Base-by-base conservation (phyloP, 2,888 invertebrate genomes). In the Nomada fabriciana region DNA sequence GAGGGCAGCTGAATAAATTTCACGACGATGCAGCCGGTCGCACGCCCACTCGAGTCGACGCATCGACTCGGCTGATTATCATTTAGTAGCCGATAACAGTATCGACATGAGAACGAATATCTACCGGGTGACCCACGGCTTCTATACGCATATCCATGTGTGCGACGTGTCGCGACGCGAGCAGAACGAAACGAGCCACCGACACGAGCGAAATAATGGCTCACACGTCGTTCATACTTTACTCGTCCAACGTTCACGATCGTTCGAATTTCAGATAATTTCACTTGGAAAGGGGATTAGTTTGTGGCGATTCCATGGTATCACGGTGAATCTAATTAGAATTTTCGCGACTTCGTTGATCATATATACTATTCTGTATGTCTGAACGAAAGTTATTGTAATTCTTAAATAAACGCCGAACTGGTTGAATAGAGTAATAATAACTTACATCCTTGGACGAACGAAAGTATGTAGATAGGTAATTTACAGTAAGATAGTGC, bases 81-180 rank as follows among this genome's bases (percentile, higher is more conserved):
- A 79, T 84, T 75, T 76, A 76, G 80, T 69, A 79, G 74, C 70
- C 74, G 87, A 86, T 85, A 87, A 86, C 83, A 78, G 80, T 82
- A 86, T 86, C 85, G 83, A 83, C 76, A 87, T 83, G 83, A 87
- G 85, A 83, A 87, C 78, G 69, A 9, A 43, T 57, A 76, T 84
- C 80, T 83, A 85, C 72, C 75, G 80, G 80, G 82, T 85, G 82
- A 76, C 83, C 80, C 85, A 83, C 85, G 86, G 76, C 75, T 64
- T 52, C 57, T 20, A 42, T 23, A 55, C 55, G 13, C 2, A 43
- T 13, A 29, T 3, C 29, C 5, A 29, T 29, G 29, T 5, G 29
- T 5, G 29, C 29, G 29, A 29, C 29, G 29, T 20, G n/a, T n/a
- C 53, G 50, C 61, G 55, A 65, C 71, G 50, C 25, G 47, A 52